Base-by-base conservation (phyloP, 2,113 vertebrate genomes). In the Epinephelus cyanopodus region DNA sequence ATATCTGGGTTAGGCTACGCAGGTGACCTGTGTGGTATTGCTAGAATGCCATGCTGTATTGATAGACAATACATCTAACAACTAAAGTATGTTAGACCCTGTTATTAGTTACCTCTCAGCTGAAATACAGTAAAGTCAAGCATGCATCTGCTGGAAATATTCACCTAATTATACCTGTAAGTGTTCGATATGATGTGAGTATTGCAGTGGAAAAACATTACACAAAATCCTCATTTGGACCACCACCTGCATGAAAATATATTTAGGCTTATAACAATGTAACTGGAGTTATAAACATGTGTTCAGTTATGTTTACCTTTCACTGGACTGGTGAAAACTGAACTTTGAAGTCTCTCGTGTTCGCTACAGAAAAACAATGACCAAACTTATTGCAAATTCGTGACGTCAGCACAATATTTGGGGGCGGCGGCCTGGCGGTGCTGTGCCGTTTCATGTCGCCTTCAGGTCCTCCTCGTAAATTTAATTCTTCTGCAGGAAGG, bases 401-500 rank as follows among this genome's bases (percentile, higher is more conserved):
- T 87, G 70, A 88, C 74, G 84, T 86, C 18, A 54, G 7, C 2
- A 13, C 68, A 10, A 12, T 12, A 7, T 74, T 75, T 66, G 33
- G 74, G 79, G 86, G 85, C 48, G 53, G 33, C 3, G 45, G 0
- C 27, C 25, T 71, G 15, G 0, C 37, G 29, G 13, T 11, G 76
- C 23, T 25, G 19, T 65, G 69, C 6, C 21, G 39, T 23, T 37
- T n/a, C 0, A 25, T 75, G 90, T 19, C 75, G 48, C 67, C 9
- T 92, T 91, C n/a, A 42, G 0, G 57, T 62, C 10, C 48, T 37
- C 7, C 27, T 85, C 27, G 89, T 66, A 67, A 65, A 78, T 6
- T 5, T 0, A 53, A 1, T 0, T 0, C 2, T 21, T 2, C 0
- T 5, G 4, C 0, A 39, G n/a, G 39, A 33, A 18, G 1, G 3